Conservation (phyloP, 1,140 invertebrate species). For the Augochlora pura region DNA sequence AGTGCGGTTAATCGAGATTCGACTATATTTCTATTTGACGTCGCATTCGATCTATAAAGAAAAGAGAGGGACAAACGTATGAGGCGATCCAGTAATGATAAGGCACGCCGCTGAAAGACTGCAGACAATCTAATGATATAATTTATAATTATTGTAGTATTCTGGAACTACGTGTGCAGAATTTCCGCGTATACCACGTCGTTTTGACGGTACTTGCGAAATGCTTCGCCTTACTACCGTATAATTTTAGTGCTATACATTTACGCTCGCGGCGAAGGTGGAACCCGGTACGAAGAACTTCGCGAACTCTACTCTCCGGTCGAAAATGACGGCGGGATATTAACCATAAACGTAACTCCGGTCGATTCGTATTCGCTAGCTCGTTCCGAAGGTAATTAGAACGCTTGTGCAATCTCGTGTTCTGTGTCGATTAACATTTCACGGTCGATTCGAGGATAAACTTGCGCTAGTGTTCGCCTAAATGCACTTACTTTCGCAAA, state of each 20-base stretch:
- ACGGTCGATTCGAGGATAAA: background rate
- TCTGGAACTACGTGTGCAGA: no score
- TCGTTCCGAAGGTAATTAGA: slow-evolving; percentile 19
- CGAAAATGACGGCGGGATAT: slow-evolving; percentile 10
- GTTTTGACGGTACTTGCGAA: background rate
- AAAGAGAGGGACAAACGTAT: no score
- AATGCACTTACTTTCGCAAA: background rate
- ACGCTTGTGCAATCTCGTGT: background rate
- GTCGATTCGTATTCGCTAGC: background rate
- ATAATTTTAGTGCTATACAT: background rate
- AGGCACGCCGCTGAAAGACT: no score
- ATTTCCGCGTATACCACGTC: background rate
- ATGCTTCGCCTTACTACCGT: background rate
- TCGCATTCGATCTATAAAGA: no score
- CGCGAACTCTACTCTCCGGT: background rate
- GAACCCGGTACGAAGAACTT: background rate
- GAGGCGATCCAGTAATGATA: no score
- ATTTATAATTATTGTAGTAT: no score
- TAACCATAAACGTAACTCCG: slow-evolving; percentile 9
- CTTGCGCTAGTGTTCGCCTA: no score
- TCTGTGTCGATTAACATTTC: background rate
- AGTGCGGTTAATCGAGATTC: no score
- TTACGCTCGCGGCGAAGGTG: background rate
- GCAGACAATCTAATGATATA: no score
- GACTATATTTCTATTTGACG: no score